Evolutionary conservation across 2,113 vertebrate species (phyloP), one percentile per base, ranked within the genome.

Genomic region (Menidia beryllina): DNA sequence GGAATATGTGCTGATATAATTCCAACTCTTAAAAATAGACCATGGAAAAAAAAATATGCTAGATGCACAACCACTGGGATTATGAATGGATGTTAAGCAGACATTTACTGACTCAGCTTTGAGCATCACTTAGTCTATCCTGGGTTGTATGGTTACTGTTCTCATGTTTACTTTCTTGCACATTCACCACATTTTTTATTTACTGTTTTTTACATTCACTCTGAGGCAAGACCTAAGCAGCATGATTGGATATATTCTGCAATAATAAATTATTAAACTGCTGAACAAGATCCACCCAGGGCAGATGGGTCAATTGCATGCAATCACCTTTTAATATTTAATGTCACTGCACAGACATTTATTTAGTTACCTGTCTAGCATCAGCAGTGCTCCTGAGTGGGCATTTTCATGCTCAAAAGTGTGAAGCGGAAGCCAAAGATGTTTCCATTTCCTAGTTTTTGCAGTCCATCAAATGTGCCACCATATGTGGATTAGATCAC

Each of bases 261-360:
- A 21, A 11, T 68, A 63, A 55, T 26, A 34, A 15, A 59, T 76
- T 41, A 63, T 66, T 24, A 81, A 85, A 72, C 8, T 54, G 79
- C 77, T 82, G 71, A 82, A 57, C 51, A 63, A 60, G 48, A 48
- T 4, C 20, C 39, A 59, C 45, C 6, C 14, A 30, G 51, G 59
- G 3, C 61, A 71, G 64, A 0, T 6, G 1, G 72, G 52, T 76
- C 59, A 75, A 21, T 25, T 39, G 58, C 55, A 49, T 36, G 21
- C 21, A 65, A 11, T 36, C 9, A 61, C 24, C 21, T 62, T 61
- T 76, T 23, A 82, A 76, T 77, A 65, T 81, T 74, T 72, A 65
- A 78, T 75, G 20, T 47, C 4, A 20, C 41, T 17, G 48, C 38
- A 23, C 23, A 60, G 50, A 24, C 43, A 69, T 69, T 60, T 66